phyloP scores from a whole-genome alignment of 2,113 vertebrate genomes.

The Apaloderma vittatum region DNA sequence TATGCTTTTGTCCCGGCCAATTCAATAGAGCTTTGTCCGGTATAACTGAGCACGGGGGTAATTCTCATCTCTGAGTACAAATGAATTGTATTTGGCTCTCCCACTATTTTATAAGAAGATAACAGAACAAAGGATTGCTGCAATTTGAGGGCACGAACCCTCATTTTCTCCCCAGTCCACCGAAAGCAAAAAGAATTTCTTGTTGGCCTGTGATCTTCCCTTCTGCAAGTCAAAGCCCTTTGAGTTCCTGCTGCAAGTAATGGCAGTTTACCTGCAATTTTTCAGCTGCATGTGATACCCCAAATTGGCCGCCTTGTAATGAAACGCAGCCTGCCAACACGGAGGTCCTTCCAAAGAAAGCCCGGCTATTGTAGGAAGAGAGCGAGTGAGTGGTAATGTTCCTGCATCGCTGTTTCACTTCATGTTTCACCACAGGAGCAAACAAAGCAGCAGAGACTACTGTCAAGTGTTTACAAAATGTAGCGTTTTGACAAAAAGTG shows the following conservation, averaged over 20 bases:
- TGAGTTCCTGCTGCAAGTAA: neutral
- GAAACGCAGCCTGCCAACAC: constrained; percentile 17
- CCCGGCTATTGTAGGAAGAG: neutral
- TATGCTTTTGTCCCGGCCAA: neutral
- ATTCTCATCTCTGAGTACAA: constrained; percentile 8
- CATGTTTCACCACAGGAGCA: neutral
- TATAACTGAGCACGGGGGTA: neutral
- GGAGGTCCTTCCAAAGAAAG: neutral
- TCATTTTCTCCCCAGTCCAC: constrained; percentile 46
- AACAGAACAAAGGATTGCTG: constrained; percentile 36
- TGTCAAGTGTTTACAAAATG: constrained; percentile 2
- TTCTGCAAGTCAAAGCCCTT: constrained; percentile 25
- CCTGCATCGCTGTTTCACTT: neutral
- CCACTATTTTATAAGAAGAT: constrained; percentile 26
- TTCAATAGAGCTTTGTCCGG: constrained; percentile 5
- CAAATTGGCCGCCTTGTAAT: constrained; percentile 1
- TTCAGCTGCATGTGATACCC: neutral
- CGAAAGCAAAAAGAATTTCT: constrained; percentile 8
- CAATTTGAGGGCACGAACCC: constrained; percentile 9
- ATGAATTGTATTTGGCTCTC: constrained; percentile 28
- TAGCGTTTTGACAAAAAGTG: neutral
- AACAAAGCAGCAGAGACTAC: neutral
- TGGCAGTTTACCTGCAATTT: constrained; percentile 36
- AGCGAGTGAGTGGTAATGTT: neutral
- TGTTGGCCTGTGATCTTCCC: constrained; percentile 1